Evolutionary conservation across 1,140 invertebrate species (phyloP).

Genomic region (Kradibia gibbosae): DNA sequence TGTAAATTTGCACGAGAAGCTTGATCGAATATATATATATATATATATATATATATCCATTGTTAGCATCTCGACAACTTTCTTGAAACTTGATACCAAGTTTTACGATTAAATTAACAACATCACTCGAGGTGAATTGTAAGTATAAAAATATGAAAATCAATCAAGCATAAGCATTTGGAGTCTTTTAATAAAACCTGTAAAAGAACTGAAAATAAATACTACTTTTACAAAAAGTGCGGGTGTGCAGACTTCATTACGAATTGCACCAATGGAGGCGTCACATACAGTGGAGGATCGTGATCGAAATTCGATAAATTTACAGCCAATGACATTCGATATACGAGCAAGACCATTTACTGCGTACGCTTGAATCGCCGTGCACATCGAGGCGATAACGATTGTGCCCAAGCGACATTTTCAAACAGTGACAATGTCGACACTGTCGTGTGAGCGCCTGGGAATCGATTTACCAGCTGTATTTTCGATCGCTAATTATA

Average conservation of each 20-base stretch:
- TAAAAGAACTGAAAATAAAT: too few relatives aligned
- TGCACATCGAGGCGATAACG: not conserved
- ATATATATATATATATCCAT: too few relatives aligned
- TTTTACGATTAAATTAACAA: not conserved
- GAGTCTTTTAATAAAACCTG: too few relatives aligned
- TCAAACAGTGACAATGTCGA: slow-evolving; percentile 3
- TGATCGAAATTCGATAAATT: slow-evolving; percentile 37
- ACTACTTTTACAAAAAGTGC: not conserved
- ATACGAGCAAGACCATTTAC: not conserved
- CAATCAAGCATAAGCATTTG: too few relatives aligned
- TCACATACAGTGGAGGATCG: not conserved
- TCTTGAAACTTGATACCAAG: too few relatives aligned
- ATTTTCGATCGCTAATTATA: not conserved
- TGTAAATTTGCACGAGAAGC: too few relatives aligned
- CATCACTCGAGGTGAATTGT: too few relatives aligned
- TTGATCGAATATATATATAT: too few relatives aligned
- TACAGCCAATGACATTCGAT: slow-evolving; percentile 28
- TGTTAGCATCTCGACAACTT: not conserved
- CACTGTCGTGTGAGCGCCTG: not conserved
- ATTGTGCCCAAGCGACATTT: not conserved
- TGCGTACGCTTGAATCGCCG: not conserved
- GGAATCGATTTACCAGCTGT: slow-evolving; percentile 15
- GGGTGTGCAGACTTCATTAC: not conserved
- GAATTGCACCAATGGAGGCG: slow-evolving; percentile 13
- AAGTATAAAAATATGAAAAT: too few relatives aligned